Evolutionary conservation across 92 coral and sea anemone genomes (phyloP).

Genomic region (Ricordea florida): DNA sequence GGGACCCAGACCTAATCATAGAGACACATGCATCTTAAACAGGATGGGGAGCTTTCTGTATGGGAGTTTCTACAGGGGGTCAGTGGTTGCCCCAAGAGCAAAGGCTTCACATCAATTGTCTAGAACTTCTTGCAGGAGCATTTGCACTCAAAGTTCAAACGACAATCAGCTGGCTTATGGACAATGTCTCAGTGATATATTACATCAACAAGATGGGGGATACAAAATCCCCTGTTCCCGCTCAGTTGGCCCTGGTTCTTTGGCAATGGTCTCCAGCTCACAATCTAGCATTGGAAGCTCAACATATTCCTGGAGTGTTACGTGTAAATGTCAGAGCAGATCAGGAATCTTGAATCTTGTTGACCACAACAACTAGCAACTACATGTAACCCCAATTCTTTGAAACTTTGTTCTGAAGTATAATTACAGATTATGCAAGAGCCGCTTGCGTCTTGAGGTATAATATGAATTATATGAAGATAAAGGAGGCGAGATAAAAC

Average conservation of each 20-base stretch:
- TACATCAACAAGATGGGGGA: conserved; percentile 66
- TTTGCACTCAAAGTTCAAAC: conserved; percentile 51
- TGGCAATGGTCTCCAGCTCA: conserved; percentile 52
- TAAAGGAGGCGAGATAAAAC: conserved; percentile 34
- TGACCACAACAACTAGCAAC: conserved; percentile 48
- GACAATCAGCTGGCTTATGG: conserved; percentile 44
- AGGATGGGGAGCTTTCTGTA: conserved; percentile 71
- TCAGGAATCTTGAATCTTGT: conserved; percentile 37
- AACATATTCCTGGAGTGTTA: conserved; percentile 49
- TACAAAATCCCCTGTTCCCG: conserved; percentile 50
- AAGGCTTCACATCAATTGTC: conserved; percentile 57
- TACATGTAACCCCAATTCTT: not conserved
- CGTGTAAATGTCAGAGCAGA: conserved; percentile 55
- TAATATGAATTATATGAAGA: conserved; percentile 53
- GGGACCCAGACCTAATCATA: conserved; percentile 52
- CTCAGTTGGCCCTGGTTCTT: conserved; percentile 43
- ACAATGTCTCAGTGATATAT: conserved; percentile 39
- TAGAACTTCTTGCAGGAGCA: conserved; percentile 65
- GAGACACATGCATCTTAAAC: conserved; percentile 67
- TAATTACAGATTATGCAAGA: conserved; percentile 62
- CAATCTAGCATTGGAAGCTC: conserved; percentile 48
- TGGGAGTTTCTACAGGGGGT: conserved; percentile 54
- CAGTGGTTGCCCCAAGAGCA: conserved; percentile 46
- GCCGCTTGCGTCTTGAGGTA: conserved; percentile 55
- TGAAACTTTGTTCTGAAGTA: conserved; percentile 44